Evolutionary conservation across 2,797 vertebrate genomes (phyloP).

Genomic region (Xenops minutus): DNA sequence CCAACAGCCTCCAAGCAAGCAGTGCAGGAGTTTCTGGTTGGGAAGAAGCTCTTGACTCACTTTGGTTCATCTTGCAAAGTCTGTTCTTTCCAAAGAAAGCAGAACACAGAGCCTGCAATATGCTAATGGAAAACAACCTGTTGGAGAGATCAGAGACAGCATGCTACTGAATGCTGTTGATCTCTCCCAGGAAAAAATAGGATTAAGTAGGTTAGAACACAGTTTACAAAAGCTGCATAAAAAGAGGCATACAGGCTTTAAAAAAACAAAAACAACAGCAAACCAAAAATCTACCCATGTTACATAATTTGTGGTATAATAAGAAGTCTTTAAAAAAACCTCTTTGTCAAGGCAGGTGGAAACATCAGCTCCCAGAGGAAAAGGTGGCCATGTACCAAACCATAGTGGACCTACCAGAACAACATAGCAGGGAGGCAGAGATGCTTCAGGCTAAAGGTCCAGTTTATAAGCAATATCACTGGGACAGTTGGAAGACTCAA

Average conservation of each 20-base stretch:
- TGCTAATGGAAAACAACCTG: background rate
- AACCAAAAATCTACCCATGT: background rate
- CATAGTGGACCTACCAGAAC: background rate
- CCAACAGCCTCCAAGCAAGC: background rate
- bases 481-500: background rate
- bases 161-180: background rate
- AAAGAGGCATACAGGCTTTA: background rate
- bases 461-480: background rate
- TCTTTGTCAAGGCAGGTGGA: background rate
- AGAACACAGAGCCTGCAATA: background rate
- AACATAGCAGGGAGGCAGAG: background rate
- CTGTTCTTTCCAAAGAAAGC: background rate
- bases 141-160: background rate
- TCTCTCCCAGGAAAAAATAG: conserved; percentile 10
- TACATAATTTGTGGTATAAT: background rate
- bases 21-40: background rate
- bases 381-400: background rate
- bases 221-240: background rate
- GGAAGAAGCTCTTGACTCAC: background rate
- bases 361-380: background rate
- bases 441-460: background rate
- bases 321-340: background rate
- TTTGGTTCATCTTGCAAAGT: background rate
- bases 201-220: conserved; percentile 9
- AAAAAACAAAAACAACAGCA: background rate